Percentiles rank a stretch among this genome's conserved stretches.
phyloP scores from a whole-genome alignment of 2,888 invertebrate species.

The Perithous albicinctus region DNA sequence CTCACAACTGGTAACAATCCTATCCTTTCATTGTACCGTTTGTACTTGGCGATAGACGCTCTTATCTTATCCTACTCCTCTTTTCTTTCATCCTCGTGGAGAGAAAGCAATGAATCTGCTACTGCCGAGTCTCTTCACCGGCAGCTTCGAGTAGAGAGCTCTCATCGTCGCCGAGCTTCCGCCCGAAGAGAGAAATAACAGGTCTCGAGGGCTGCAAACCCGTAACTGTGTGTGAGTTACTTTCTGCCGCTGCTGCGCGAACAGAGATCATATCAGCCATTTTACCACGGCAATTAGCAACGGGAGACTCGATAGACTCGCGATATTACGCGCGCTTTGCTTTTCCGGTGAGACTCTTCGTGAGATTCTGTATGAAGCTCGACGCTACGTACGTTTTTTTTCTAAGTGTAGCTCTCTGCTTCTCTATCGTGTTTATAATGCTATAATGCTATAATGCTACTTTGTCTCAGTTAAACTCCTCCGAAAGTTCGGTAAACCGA shows the following conservation, averaged over 20 bases:
- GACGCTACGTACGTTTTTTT: not conserved
- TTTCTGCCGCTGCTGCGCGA: constrained; percentile 24
- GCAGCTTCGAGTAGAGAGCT: constrained; percentile 33
- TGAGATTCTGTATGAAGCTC: constrained; percentile 14
- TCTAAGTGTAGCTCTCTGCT: not conserved
- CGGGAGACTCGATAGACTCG: constrained; percentile 51
- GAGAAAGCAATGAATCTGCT: constrained; percentile 42
- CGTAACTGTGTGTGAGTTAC: not conserved
- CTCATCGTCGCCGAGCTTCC: constrained; percentile 54
- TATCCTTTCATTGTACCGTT: constrained; percentile 66
- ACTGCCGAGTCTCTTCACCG: constrained; percentile 56
- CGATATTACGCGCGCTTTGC: constrained; percentile 51
- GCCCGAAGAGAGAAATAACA: constrained; percentile 49
- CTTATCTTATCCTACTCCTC: constrained; percentile 76
- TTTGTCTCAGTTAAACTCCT: not conserved
- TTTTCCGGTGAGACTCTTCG: constrained; percentile 57
- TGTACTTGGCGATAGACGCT: constrained; percentile 72
- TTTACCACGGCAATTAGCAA: constrained; percentile 81
- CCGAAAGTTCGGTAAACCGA: not conserved
- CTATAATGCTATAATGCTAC: too few relatives aligned
- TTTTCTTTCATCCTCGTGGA: constrained; percentile 48
- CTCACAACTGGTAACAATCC: constrained; percentile 42
- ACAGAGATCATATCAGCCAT: constrained; percentile 75
- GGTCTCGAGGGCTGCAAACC: constrained; percentile 25
- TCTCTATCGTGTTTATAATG: not conserved